Evolutionary conservation across 2,113 vertebrate genomes (phyloP).

Genomic region (Collichthys lucidus): DNA sequence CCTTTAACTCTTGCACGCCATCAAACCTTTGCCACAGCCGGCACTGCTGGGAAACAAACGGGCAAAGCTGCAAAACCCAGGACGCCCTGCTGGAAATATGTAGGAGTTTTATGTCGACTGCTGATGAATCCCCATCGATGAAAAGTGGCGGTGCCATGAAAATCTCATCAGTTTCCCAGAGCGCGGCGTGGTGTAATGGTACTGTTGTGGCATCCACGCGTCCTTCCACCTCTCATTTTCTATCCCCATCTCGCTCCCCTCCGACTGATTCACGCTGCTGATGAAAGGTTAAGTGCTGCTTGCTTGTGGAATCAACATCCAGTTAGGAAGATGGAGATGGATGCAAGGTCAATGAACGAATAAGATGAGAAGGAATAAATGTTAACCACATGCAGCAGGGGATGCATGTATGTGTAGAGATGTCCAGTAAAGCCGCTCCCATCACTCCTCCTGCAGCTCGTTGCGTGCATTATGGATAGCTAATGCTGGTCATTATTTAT

Average conservation of each 20-base stretch:
- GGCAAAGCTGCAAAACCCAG: conserved; percentile 11
- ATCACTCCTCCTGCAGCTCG: background rate
- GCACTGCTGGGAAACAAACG: conserved; percentile 35
- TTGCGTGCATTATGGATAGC: background rate
- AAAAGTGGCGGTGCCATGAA: background rate
- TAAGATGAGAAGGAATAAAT: background rate
- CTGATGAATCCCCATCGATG: conserved; percentile 21
- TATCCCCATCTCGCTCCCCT: conserved; percentile 30
- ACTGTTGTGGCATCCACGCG: conserved; percentile 14
- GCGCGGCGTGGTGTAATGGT: conserved; percentile 20
- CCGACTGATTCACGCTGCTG: conserved; percentile 22
- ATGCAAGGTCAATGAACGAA: conserved; percentile 7
- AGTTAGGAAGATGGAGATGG: conserved; percentile 40
- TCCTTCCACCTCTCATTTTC: background rate
- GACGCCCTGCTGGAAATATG: conserved; percentile 37
- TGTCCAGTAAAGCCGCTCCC: background rate
- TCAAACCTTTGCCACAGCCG: background rate
- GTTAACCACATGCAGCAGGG: background rate
- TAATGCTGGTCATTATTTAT: conserved; percentile 13
- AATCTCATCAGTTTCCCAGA: conserved; percentile 5
- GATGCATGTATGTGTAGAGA: background rate
- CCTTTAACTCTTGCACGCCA: background rate
- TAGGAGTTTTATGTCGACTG: conserved; percentile 42
- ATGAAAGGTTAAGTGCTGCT: conserved; percentile 64
- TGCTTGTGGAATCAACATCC: conserved; percentile 49